phyloP scores from a whole-genome alignment of 2,888 invertebrate species.

The Caprella mutica region DNA sequence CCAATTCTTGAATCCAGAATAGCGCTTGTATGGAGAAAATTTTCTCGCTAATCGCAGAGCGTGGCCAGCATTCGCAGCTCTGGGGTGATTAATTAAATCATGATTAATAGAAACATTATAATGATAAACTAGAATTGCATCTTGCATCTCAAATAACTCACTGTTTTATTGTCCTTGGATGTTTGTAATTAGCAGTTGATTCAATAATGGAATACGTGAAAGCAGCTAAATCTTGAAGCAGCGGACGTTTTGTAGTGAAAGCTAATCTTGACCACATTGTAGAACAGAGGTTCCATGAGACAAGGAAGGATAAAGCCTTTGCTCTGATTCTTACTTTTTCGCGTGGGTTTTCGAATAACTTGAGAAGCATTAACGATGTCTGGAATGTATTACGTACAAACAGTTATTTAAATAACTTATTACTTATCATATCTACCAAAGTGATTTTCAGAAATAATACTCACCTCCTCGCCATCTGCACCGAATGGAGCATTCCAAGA shows the following conservation, averaged over 20 bases:
- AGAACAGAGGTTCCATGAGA: slow-evolving; percentile 1
- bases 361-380: neutral
- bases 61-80: too few relatives aligned
- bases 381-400: neutral
- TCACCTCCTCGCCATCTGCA: neutral
- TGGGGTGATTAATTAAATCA: too few relatives aligned
- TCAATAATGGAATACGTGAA: slow-evolving; percentile 5
- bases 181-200: neutral
- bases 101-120: too few relatives aligned
- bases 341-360: slow-evolving; percentile 2
- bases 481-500: neutral
- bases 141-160: too few relatives aligned
- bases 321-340: neutral
- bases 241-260: neutral
- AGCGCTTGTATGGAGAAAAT: too few relatives aligned
- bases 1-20: too few relatives aligned
- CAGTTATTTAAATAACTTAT: neutral
- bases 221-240: neutral
- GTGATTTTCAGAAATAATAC: too few relatives aligned
- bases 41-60: too few relatives aligned
- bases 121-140: too few relatives aligned
- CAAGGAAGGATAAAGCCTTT: neutral
- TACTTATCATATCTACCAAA: too few relatives aligned
- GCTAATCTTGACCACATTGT: neutral
- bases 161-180: too few relatives aligned